Conservation (phyloP, 2,888 invertebrate species). For the Pristionchus japonicus region DNA sequence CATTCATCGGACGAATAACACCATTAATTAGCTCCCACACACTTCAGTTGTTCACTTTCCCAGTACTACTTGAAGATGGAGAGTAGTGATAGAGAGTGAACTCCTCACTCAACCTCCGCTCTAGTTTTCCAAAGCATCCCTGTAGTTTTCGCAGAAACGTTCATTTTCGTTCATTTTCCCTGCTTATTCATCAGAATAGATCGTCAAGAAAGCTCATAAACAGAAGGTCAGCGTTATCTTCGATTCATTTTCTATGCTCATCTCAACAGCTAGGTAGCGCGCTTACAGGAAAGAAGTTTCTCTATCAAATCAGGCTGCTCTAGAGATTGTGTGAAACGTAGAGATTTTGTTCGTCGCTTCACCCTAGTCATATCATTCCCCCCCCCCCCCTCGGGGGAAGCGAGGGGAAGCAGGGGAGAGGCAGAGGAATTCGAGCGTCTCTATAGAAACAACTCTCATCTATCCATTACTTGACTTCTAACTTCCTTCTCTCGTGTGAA, state of each 20-base stretch:
- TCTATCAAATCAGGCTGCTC: not conserved
- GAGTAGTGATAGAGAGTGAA: not conserved
- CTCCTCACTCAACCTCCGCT: not conserved
- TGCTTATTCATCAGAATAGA: no score
- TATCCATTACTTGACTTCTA: not conserved
- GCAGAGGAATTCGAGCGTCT: not conserved
- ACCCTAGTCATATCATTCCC: not conserved
- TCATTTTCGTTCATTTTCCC: no score
- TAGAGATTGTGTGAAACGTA: not conserved
- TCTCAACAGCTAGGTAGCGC: no score
- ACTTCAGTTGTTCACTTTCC: not conserved
- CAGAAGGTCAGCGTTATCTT: no score
- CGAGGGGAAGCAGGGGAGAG: not conserved
- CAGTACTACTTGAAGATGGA: not conserved
- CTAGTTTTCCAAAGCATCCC: not conserved
- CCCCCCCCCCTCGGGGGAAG: not conserved
- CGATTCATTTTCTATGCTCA: no score
- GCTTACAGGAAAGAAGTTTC: not conserved
- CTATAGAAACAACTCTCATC: slow-evolving; percentile 20
- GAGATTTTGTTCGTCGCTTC: not conserved
- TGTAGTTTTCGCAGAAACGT: no score
- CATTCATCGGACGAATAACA: not conserved
- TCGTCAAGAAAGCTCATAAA: no score
- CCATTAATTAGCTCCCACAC: not conserved
- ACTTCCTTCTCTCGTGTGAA: slow-evolving; percentile 24